Evolutionary conservation across 2,888 invertebrate species (phyloP).

Genomic region (Drosophila vallismaia): DNA sequence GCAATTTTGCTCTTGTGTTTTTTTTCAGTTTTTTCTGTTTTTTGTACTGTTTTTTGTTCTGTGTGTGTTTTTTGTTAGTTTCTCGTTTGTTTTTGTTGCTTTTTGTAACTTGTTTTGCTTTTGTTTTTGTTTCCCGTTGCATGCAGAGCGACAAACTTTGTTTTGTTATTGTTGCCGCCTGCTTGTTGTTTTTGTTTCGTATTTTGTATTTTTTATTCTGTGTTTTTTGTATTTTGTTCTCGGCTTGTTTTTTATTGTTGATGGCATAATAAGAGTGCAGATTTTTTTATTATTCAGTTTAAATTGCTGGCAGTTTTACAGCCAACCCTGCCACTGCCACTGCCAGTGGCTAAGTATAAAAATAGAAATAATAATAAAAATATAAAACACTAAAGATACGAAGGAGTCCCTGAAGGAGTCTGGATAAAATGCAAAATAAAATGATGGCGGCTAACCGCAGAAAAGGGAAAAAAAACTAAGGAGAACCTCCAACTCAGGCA

Average conservation of each 20-base stretch:
- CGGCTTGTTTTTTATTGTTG: conserved; percentile 71
- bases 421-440: conserved; percentile 52
- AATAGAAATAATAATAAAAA: conserved; percentile 18
- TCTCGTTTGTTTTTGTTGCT: conserved; percentile 13
- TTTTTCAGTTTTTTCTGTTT: conserved; percentile 10
- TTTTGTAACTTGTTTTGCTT: background rate
- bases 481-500: background rate
- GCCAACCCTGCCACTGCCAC: conserved; percentile 46
- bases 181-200: conserved; percentile 33
- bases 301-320: conserved; percentile 66
- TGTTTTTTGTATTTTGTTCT: conserved; percentile 21
- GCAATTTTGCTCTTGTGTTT: conserved; percentile 39
- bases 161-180: conserved; percentile 52
- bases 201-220: conserved; percentile 17
- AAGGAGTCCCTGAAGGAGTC: conserved; percentile 12
- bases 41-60: conserved; percentile 11
- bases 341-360: conserved; percentile 30
- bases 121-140: conserved; percentile 11
- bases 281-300: conserved; percentile 66
- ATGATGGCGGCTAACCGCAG: conserved; percentile 29
- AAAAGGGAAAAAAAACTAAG: conserved; percentile 3
- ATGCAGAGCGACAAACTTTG: conserved; percentile 44
- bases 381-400: conserved; percentile 11
- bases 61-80: conserved; percentile 14
- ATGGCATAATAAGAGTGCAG: conserved; percentile 70